Evolutionary conservation across 2,888 invertebrate genomes (phyloP).

Genomic region (Coecobrya sp.): DNA sequence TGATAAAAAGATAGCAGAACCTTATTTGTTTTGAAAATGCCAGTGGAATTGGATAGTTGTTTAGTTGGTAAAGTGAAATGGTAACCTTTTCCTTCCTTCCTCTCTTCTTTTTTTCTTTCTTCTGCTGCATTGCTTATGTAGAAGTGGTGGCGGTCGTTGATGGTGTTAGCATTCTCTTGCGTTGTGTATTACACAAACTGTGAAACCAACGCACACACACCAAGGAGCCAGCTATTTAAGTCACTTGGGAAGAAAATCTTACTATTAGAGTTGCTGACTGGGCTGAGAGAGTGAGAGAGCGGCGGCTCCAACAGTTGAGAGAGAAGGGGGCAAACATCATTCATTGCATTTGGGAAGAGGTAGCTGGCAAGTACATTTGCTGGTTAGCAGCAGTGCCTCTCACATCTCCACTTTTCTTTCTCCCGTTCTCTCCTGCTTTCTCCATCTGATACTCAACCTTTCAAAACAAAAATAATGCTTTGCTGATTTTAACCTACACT

Average conservation of each 20-base stretch:
- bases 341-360: constrained; percentile 30
- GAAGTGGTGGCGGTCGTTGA: neutral
- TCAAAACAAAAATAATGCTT: constrained; percentile 35
- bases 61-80: constrained; percentile 27
- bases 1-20: neutral
- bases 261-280: constrained; percentile 46
- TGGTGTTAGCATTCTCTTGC: constrained; percentile 11
- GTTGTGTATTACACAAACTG: constrained; percentile 48
- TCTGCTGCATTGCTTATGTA: neutral
- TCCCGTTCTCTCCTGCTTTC: constrained; percentile 38
- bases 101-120: constrained; percentile 3
- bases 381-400: constrained; percentile 53
- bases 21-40: constrained; percentile 23
- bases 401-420: constrained; percentile 19
- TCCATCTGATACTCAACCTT: neutral
- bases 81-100: constrained; percentile 72
- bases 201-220: constrained; percentile 33
- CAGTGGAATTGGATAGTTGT: constrained; percentile 45
- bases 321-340: constrained; percentile 53
- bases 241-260: constrained; percentile 69
- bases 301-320: neutral
- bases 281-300: constrained; percentile 1
- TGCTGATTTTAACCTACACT: constrained; percentile 43
- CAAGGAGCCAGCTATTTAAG: neutral
- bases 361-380: constrained; percentile 56